phyloP scores from a whole-genome alignment of 2,113 vertebrate species.

The rat (Rattus norvegicus) region DNA sequence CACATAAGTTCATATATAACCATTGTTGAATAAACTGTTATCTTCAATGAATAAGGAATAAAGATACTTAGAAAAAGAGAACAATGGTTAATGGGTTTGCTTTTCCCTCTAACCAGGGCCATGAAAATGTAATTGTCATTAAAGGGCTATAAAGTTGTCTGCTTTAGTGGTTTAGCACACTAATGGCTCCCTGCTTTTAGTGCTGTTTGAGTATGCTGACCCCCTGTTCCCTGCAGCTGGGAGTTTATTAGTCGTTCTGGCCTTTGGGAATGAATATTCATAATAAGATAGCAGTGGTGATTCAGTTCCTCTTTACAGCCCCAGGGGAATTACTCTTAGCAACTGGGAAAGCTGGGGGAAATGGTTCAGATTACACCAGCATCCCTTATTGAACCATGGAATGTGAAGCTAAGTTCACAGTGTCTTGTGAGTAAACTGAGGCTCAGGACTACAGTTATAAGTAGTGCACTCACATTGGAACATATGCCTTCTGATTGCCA shows the following conservation, averaged over 20 bases:
- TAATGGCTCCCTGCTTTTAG: slow-evolving; percentile 50
- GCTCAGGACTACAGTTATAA: too few relatives aligned
- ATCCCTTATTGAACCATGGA: not conserved
- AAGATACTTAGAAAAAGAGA: slow-evolving; percentile 44
- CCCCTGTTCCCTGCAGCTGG: not conserved
- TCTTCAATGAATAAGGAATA: slow-evolving; percentile 48
- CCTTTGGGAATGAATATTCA: slow-evolving; percentile 59
- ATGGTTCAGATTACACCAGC: not conserved
- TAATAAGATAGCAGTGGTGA: not conserved
- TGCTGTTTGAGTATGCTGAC: slow-evolving; percentile 11
- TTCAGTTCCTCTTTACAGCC: not conserved
- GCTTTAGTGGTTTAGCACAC: slow-evolving; percentile 2
- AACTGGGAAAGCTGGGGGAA: not conserved
- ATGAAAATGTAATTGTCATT: slow-evolving; percentile 57
- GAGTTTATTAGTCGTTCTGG: slow-evolving; percentile 51
- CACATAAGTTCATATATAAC: slow-evolving; percentile 35
- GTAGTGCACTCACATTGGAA: not conserved
- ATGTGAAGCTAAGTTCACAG: not conserved
- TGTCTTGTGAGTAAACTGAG: not conserved
- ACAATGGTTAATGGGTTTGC: slow-evolving; percentile 33
- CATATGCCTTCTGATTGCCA: not conserved
- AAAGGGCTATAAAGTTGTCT: slow-evolving; percentile 65
- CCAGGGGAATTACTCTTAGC: not conserved
- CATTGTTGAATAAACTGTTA: slow-evolving; percentile 5
- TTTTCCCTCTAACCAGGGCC: slow-evolving; percentile 53